A percentile compares a stretch with the other conserved stretches of the same genome.
These are phyloP conservation scores for Mactromeris polynyma DNA, from an alignment of 2,888 invertebrate species.

Conservation along the genomic window DNA sequence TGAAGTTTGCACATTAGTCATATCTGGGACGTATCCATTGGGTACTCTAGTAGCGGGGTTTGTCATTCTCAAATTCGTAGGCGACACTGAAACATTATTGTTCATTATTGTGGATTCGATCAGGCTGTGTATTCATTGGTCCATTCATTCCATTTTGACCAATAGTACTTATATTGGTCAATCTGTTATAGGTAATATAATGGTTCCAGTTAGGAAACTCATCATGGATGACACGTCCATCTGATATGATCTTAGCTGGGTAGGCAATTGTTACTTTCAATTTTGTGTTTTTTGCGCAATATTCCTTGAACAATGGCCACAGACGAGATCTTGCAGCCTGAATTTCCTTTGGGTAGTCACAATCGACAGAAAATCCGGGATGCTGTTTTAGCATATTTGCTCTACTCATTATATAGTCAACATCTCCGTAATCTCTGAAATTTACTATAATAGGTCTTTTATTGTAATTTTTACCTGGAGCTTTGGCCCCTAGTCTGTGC, in stretches of 20 bases:
- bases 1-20: no score
- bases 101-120: no score
- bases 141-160: no score
- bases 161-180: slow-evolving; percentile 13
- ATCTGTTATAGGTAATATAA: background rate
- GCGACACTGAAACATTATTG: no score
- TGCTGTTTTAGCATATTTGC: background rate
- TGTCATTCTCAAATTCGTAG: no score
- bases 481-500: slow-evolving; percentile 30
- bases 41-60: no score
- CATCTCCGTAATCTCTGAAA: slow-evolving; percentile 38
- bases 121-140: no score
- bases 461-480: slow-evolving; percentile 7
- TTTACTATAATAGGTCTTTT: slow-evolving; percentile 35
- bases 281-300: background rate
- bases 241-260: slow-evolving; percentile 25
- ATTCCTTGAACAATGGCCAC: slow-evolving; percentile 36
- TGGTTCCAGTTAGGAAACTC: background rate
- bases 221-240: slow-evolving; percentile 28
- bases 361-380: slow-evolving; percentile 18
- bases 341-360: slow-evolving; percentile 39
- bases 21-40: no score
- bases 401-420: slow-evolving; percentile 32
- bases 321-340: slow-evolving; percentile 32
- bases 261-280: slow-evolving; percentile 27